These are phyloP conservation scores for Zaprionus gabonicus DNA, from an alignment of 1,140 invertebrate genomes.

Conservation along the genomic window DNA sequence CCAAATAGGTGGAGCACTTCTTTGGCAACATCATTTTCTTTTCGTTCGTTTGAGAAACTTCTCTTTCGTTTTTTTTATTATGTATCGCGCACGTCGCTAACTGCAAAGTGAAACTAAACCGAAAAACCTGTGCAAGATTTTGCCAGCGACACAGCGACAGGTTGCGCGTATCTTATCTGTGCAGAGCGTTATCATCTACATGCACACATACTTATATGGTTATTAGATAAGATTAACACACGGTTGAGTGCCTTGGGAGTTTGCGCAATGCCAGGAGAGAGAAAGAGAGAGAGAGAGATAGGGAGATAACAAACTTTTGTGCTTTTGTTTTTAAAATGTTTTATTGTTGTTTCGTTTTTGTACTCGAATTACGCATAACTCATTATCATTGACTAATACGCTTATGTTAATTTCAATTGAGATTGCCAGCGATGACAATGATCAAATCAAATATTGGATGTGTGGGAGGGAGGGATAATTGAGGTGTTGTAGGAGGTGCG, in stretches of 20 bases:
- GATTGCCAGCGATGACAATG: constrained; percentile 47
- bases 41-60: constrained; percentile 39
- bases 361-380: constrained; percentile 73
- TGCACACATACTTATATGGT: not conserved
- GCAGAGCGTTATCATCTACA: constrained; percentile 24
- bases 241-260: not conserved
- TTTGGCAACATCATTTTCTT: constrained; percentile 77
- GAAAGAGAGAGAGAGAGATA: not conserved
- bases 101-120: constrained; percentile 69
- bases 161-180: constrained; percentile 71
- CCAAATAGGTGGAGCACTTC: constrained; percentile 76
- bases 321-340: constrained; percentile 51
- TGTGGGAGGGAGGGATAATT: constrained; percentile 18
- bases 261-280: constrained; percentile 31
- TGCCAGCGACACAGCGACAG: constrained; percentile 39
- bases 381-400: constrained; percentile 77
- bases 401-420: constrained; percentile 67
- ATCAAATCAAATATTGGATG: constrained; percentile 64
- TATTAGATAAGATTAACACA: constrained; percentile 58
- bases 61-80: constrained; percentile 37
- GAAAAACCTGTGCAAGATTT: constrained; percentile 54
- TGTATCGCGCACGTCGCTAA: constrained; percentile 57
- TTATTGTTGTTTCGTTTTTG: constrained; percentile 70
- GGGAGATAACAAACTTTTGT: constrained; percentile 1
- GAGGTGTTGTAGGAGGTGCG: not conserved